Evolutionary conservation across 2,797 vertebrate species (phyloP), one percentile per base, ranked within the genome.

Genomic region (Amphiprion clarkii): DNA sequence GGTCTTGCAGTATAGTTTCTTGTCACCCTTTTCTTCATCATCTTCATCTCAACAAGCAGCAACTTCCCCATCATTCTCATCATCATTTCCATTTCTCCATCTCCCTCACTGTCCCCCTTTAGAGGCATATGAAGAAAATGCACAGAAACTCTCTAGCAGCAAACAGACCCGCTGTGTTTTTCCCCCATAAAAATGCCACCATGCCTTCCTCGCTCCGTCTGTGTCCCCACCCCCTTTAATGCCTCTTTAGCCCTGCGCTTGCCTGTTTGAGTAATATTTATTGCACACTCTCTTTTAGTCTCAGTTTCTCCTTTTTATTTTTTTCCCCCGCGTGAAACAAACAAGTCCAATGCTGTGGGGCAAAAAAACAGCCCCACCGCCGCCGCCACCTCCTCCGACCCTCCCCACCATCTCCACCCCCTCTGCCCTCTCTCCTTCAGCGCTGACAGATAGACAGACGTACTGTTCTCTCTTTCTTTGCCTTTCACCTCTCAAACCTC

Each of bases 361-460:
- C 83, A 87, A 83, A 86, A 83, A 86, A 92, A 78, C 71, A 73
- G 14, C 71, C 59, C 82, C 77, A 74, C 69, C 76, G 65, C 76
- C 71, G 54, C 70, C 52, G 77, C 89, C 76, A 67, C 74, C 83
- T 62, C 67, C 63, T 76, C 76, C 71, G 61, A 36, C 48, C 19
- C 48, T 6, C 23, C 14, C 23, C 23, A 33, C 55, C 58, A 40
- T 60, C 49, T 25, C 62, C 14, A 3, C 81, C 68, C 59, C 83
- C 83, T 52, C 67, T 82, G 64, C 79, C 82, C 67, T 81, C 88
- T 69, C 90, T 89, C 86, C 88, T 81, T 91, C 89, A 88, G 78
- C 74, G 63, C 92, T 94, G 94, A 95, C 94, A 94, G 92, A 95
- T 91, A 95, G 93, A 94, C 95, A 94, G 92, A 92, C 92, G 77